Evolutionary conservation across 2,888 invertebrate species (phyloP), one percentile per base, ranked within the genome.

Genomic region (Lathronympha strigana): DNA sequence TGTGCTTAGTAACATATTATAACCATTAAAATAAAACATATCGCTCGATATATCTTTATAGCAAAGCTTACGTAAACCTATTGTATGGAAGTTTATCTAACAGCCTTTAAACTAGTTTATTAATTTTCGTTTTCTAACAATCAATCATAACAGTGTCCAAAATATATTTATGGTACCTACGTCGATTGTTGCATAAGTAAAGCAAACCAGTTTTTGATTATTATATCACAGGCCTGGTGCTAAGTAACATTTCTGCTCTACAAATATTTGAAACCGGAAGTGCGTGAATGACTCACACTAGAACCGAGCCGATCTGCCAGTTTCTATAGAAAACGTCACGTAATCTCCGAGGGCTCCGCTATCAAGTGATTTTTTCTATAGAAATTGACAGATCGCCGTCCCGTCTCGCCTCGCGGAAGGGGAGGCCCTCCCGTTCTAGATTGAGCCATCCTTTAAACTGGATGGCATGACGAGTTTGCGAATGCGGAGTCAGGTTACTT

Each of bases 131-230:
- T 55, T 40, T 55, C 55, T 43, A 55, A n/a, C 31, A 43, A 57
- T 57, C 43, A 45, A 57, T 57, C 43, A 57, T 4, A 45, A 31
- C 31, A 28, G 21, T 31, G 43, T 21, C 45, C 31, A 43, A 57
- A 57, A 45, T 45, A 31, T 4, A 13, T n/a, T 2, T 9, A n/a
- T 3, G 25, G 40, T 6, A 23, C 38, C n/a, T 25, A 25, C 15
- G 4, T 21, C n/a, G 9, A 19, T 36, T 36, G 36, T 45, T 57
- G 45, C n/a, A 57, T 57, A 57, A 57, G 31, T 40, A 1, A 31
- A 21, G 21, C 28, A 43, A 43, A 45, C 57, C 57, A 31, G 57
- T 57, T 45, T 5, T 31, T 57, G 13, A 19, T 43, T 28, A 28
- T 43, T 43, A 57, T 57, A 57, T 55, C 55, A 55, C 17, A 40